These are phyloP conservation scores for Lophius piscatorius DNA, from an alignment of 2,113 vertebrate species.

Conservation along the genomic window DNA sequence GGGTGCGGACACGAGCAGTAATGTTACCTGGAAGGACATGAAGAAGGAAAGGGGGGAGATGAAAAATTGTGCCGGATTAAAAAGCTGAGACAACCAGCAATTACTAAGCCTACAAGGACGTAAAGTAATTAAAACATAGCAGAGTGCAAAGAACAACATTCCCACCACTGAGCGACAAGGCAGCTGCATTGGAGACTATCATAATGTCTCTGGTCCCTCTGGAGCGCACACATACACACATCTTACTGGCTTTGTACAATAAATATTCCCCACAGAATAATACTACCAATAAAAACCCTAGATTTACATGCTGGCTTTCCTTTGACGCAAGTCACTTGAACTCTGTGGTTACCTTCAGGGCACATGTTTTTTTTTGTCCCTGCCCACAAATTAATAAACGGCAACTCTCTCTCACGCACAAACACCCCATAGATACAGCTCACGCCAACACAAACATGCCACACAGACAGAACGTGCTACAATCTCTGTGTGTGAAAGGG, in stretches of 20 bases:
- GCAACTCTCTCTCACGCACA: constrained; percentile 71
- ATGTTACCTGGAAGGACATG: constrained; percentile 85
- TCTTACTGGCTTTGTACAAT: constrained; percentile 51
- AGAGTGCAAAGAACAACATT: constrained; percentile 66
- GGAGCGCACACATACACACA: constrained; percentile 71
- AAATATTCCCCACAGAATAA: constrained; percentile 67
- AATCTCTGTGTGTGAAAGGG: constrained; percentile 84
- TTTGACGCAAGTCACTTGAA: constrained; percentile 64
- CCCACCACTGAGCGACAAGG: constrained; percentile 55
- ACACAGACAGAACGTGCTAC: constrained; percentile 76
- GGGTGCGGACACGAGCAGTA: constrained; percentile 90
- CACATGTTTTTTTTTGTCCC: constrained; percentile 50
- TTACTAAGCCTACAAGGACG: constrained; percentile 14
- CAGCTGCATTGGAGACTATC: constrained; percentile 51
- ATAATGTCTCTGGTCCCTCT: constrained; percentile 45
- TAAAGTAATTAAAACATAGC: constrained; percentile 40
- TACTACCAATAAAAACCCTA: constrained; percentile 64
- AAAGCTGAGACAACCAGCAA: constrained; percentile 33
- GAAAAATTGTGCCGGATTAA: constrained; percentile 31
- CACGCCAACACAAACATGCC: constrained; percentile 83
- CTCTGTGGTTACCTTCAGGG: constrained; percentile 58
- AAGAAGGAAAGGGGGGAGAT: constrained; percentile 36
- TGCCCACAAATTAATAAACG: constrained; percentile 58
- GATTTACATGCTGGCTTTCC: constrained; percentile 70
- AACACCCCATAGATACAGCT: constrained; percentile 56